phyloP scores from a whole-genome alignment of 2,888 invertebrate genomes.

The Ormyrus pomaceus region DNA sequence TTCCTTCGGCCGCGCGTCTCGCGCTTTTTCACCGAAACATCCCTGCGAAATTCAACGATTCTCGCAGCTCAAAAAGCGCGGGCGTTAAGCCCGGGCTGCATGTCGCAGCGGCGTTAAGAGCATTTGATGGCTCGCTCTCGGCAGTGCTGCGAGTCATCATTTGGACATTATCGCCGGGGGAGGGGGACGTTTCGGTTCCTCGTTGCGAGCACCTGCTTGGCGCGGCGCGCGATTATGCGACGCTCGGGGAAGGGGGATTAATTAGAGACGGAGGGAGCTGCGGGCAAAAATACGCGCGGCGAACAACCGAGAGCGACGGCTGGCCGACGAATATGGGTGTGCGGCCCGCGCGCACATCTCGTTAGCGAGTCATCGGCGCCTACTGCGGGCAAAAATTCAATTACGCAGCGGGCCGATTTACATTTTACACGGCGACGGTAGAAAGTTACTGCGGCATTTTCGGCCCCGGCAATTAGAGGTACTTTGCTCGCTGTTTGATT shows the following conservation, averaged over 20 bases:
- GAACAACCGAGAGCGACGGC: background rate
- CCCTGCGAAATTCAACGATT: no score
- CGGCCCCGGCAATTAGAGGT: conserved; percentile 8
- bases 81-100: background rate
- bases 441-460: conserved; percentile 1
- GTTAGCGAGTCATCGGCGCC: conserved; percentile 8
- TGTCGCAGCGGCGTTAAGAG: conserved; percentile 15
- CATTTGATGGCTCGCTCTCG: conserved; percentile 15
- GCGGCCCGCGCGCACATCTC: background rate
- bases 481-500: background rate
- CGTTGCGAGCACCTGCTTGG: conserved; percentile 38
- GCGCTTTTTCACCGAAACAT: no score
- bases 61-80: background rate
- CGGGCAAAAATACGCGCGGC: background rate
- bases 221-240: conserved; percentile 6
- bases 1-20: no score
- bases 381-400: background rate
- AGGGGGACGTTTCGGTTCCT: background rate
- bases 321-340: no score
- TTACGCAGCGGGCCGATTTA: conserved; percentile 23
- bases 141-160: conserved; percentile 2
- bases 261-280: conserved; percentile 15
- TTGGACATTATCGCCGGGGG: conserved; percentile 28
- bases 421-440: conserved; percentile 29
- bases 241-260: conserved; percentile 9